phyloP scores from a whole-genome alignment of 2,113 vertebrate species.

The Tautogolabrus adspersus region DNA sequence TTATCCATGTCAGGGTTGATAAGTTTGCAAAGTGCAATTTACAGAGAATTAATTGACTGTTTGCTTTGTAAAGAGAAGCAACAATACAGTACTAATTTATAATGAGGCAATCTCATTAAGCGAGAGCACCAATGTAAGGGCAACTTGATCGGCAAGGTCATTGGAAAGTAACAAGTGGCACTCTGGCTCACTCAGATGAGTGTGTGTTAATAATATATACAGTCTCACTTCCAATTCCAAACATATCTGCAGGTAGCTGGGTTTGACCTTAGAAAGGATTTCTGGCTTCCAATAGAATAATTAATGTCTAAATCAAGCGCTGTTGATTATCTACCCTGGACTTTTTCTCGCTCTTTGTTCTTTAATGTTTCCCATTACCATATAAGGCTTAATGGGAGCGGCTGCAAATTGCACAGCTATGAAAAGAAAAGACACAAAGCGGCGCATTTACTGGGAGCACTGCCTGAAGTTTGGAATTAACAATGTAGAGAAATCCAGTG shows the following conservation, averaged over 20 bases:
- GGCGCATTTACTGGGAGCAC: constrained; percentile 33
- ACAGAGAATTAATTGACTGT: constrained; percentile 31
- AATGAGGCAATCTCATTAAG: constrained; percentile 54
- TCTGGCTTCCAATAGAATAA: constrained; percentile 80
- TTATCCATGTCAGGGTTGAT: not conserved
- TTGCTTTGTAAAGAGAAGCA: constrained; percentile 44
- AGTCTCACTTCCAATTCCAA: constrained; percentile 51
- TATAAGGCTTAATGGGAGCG: constrained; percentile 63
- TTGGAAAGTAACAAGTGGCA: constrained; percentile 58
- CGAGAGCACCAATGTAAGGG: constrained; percentile 30
- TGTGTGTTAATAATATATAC: constrained; percentile 68
- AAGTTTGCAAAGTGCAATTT: constrained; percentile 21
- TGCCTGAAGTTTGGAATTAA: constrained; percentile 39
- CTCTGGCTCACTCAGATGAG: constrained; percentile 41
- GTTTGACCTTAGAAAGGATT: constrained; percentile 77
- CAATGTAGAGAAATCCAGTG: not conserved
- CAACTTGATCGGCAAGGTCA: constrained; percentile 67
- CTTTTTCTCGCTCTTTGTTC: constrained; percentile 39
- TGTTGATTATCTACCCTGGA: constrained; percentile 61
- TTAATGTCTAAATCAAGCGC: constrained; percentile 72
- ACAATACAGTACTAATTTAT: constrained; percentile 49
- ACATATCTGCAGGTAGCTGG: constrained; percentile 66
- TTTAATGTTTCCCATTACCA: constrained; percentile 73
- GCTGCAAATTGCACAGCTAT: constrained; percentile 52
- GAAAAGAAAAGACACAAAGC: constrained; percentile 48